Evolutionary conservation across 1,140 invertebrate species (phyloP).

Genomic region (Mesaphorura yosii): DNA sequence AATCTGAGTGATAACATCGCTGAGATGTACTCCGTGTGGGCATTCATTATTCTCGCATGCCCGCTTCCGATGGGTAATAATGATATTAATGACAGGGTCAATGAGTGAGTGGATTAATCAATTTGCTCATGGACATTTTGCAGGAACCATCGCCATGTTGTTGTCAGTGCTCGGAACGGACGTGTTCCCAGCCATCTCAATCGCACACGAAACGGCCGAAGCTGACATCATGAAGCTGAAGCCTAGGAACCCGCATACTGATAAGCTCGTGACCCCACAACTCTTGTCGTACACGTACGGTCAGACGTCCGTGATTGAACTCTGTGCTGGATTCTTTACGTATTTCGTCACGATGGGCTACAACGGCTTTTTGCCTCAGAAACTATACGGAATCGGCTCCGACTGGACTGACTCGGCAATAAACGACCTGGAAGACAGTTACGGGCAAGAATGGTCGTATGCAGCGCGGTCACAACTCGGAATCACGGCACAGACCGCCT

Average conservation of each 20-base stretch:
- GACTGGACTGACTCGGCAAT: slow-evolving; percentile 46
- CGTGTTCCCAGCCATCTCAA: slow-evolving; percentile 28
- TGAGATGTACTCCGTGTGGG: slow-evolving; percentile 31
- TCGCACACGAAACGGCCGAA: slow-evolving; percentile 57
- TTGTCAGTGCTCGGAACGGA: slow-evolving; percentile 25
- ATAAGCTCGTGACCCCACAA: slow-evolving; percentile 55
- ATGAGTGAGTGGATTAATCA: too few species aligned
- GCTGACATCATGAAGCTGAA: slow-evolving; percentile 58
- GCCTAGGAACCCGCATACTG: slow-evolving; percentile 51
- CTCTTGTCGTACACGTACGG: slow-evolving; percentile 38
- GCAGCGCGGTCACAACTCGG: slow-evolving; percentile 48
- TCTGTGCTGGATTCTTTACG: slow-evolving; percentile 43
- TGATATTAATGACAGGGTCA: slow-evolving; percentile 40
- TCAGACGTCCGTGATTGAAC: slow-evolving; percentile 45
- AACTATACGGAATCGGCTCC: slow-evolving; percentile 42
- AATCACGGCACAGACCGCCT: slow-evolving; percentile 56
- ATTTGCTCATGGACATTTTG: slow-evolving; percentile 19
- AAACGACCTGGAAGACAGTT: slow-evolving; percentile 48
- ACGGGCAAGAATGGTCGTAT: slow-evolving; percentile 54
- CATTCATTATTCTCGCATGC: slow-evolving; percentile 4
- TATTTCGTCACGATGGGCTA: slow-evolving; percentile 50
- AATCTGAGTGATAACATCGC: slow-evolving; percentile 46
- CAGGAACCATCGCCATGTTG: slow-evolving; percentile 31
- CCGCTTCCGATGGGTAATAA: slow-evolving; percentile 35
- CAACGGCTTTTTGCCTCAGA: slow-evolving; percentile 46